Base-by-base conservation (phyloP, 2,888 invertebrate genomes). In the Suillia variegata region DNA sequence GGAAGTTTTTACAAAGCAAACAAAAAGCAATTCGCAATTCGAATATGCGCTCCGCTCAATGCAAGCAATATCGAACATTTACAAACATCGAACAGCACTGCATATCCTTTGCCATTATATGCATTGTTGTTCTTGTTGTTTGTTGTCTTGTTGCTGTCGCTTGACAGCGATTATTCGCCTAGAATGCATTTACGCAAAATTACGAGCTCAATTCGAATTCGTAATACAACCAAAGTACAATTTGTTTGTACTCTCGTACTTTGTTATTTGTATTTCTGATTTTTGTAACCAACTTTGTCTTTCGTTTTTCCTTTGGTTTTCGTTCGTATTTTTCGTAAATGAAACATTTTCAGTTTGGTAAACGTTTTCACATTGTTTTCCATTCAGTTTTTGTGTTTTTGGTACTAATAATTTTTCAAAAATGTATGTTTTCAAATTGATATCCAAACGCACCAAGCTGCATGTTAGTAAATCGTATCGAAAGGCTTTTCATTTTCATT, bases 1-100 rank as follows among this genome's bases (percentile, higher is more conserved):
- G 81, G 81, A 81, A 81, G 81, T 81, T 81, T 81, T 81, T 80
- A 78, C 77, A 78, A n/a, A n/a, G n/a, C 74, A 72, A n/a, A n/a
- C n/a, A 76, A 67, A 65, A 66, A 61, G 57, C 56, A 66, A 59
- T n/a, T 38, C 8, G n/a, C 8, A 38, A 38, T n/a, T 38, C 47
- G 26, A 60, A 66, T 50, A 22, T 38, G n/a, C n/a, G n/a, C n/a
- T n/a, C n/a, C n/a, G n/a, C n/a, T n/a, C n/a, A n/a, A n/a, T n/a
- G n/a, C n/a, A n/a, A 6, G 26, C 26, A 26, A 26, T 5, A 26
- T 6, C 26, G 26, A 26, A 26, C 26, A 26, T 26, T 26, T 26
- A n/a, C n/a, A n/a, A n/a, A n/a, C n/a, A 38, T 8, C 6, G 38
- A 38, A 6, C n/a, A 38, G 15, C 38, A 13, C 31, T 31, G 31